Evolutionary conservation across 1,140 invertebrate species (phyloP).

Genomic region (Stegodyphus mimosarum): DNA sequence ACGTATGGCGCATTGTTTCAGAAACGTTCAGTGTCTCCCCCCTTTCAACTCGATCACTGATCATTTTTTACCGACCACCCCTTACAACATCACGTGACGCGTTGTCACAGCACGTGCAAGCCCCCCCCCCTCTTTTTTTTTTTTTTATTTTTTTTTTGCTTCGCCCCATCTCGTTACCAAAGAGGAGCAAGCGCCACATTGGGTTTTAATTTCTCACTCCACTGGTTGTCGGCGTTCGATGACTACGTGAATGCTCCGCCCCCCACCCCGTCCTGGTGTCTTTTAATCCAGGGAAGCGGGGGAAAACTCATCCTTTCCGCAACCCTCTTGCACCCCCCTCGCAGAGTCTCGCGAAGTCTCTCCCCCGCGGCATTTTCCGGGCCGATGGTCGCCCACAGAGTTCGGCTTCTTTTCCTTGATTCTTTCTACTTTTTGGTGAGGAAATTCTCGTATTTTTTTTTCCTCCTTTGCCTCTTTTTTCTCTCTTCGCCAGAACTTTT

Average conservation of each 20-base stretch:
- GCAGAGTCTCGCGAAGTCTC: constrained; percentile 7
- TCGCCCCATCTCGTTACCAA: constrained; percentile 57
- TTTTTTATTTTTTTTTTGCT: background rate
- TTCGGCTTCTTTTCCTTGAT: constrained; percentile 2
- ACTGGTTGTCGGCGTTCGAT: constrained; percentile 48
- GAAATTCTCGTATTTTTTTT: background rate
- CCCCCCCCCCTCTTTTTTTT: background rate
- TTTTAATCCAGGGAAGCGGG: constrained; percentile 49
- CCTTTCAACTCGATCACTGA: background rate
- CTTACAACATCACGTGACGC: constrained; percentile 38
- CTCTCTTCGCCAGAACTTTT: background rate
- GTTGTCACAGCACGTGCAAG: constrained; percentile 49
- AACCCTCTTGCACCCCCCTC: constrained; percentile 7
- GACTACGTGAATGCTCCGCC: constrained; percentile 34
- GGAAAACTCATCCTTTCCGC: no score
- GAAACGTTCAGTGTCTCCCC: constrained; percentile 8
- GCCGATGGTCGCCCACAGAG: constrained; percentile 24
- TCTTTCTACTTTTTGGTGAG: constrained; percentile 5
- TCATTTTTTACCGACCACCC: background rate
- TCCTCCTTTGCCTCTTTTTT: background rate
- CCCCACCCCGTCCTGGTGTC: constrained; percentile 35
- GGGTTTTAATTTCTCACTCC: constrained; percentile 61
- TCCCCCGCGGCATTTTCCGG: constrained; percentile 56
- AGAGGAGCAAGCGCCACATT: constrained; percentile 55
- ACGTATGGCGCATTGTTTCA: constrained; percentile 30